Percentiles rank a stretch among this genome's conserved stretches.
Conservation (phyloP, 2,888 invertebrate species). For the Seira musarum region DNA sequence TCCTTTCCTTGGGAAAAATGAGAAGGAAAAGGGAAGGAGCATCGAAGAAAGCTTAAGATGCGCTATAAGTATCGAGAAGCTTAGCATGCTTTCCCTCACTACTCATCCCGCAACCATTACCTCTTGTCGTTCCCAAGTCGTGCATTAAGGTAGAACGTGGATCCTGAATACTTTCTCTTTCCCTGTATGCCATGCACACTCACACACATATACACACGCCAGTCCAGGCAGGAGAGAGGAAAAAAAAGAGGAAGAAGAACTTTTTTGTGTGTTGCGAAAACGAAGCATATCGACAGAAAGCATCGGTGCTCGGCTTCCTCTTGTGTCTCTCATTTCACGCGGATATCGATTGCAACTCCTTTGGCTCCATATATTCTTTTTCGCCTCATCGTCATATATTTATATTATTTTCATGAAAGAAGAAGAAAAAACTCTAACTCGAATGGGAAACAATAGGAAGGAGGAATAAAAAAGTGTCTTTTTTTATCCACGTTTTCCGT, state of each 20-base stretch:
- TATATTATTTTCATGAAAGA: conserved; percentile 31
- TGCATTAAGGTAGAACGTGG: conserved; percentile 59
- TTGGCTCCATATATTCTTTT: conserved; percentile 24
- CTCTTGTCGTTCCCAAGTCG: conserved; percentile 58
- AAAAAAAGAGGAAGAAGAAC: conserved; percentile 32
- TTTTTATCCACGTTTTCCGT: conserved; percentile 34
- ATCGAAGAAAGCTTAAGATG: conserved; percentile 22
- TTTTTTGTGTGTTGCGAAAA: conserved; percentile 42
- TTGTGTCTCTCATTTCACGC: conserved; percentile 56
- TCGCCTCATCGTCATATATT: conserved; percentile 25
- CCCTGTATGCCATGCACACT: conserved; percentile 15
- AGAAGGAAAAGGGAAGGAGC: conserved; percentile 3
- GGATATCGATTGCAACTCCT: conserved; percentile 63
- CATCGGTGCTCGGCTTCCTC: conserved; percentile 57
- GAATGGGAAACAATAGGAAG: not conserved
- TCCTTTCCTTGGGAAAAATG: too few species aligned
- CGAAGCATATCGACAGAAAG: conserved; percentile 64
- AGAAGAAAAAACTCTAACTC: not conserved
- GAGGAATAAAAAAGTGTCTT: conserved; percentile 25
- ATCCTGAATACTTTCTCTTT: conserved; percentile 29
- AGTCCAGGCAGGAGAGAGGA: conserved; percentile 21
- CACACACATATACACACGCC: not conserved
- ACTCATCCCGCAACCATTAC: conserved; percentile 58
- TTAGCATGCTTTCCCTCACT: conserved; percentile 51
- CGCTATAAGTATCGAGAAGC: conserved; percentile 40